Evolutionary conservation across 37 sponge, comb jelly and placozoan species (phyloP), one percentile per base, ranked within the genome.

Genomic region (Chondrilla cf. caribensis): DNA sequence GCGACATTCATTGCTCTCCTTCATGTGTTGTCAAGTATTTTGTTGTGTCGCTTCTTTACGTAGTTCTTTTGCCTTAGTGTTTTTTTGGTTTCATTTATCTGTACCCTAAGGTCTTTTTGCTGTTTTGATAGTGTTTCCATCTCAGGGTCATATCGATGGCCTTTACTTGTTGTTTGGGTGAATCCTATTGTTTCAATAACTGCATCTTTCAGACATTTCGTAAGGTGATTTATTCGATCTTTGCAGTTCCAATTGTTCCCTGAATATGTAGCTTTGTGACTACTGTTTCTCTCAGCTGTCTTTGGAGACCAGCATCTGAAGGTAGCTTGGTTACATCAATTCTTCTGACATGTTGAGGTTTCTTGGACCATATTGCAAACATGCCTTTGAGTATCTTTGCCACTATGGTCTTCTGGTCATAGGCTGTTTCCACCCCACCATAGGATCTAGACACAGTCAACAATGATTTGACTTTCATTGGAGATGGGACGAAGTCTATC

Each of bases 351-450:
- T 3, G 70, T 37, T 68, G 78, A 51, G 78, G 28, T 77, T 77
- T 11, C n/a, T 47, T 51, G 54, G 47, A 77, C 54, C 47, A 47
- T 77, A 77, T 77, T 5, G 18, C 15, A 51, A 51, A 77, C 78
- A 77, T 77, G 54, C 54, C 54, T 4, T 47, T 47, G 24, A 77
- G 78, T 51, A 77, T 41, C 54, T 26, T 77, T 77, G 78, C 42
- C 78, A 39, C 78, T 51, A 77, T 26, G 29, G 42, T 77, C 47
- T 47, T 41, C 7, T 77, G 78, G 8, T 77, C 78, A 14, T 2
- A 41, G 4, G 22, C 28, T 77, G 78, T 77, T 47, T 77, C 78
- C 4, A 15, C 54, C 25, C 78, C 78, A 51, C 78, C 78, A n/a
- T 73, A 73, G 42, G 43, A 40, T 39, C 76, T 73, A 40, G 76